A percentile compares a stretch with the other conserved stretches of the same genome.
These are phyloP conservation scores for Alexandromys fortis DNA, from an alignment of 2,113 vertebrate genomes.

Conservation along the genomic window DNA sequence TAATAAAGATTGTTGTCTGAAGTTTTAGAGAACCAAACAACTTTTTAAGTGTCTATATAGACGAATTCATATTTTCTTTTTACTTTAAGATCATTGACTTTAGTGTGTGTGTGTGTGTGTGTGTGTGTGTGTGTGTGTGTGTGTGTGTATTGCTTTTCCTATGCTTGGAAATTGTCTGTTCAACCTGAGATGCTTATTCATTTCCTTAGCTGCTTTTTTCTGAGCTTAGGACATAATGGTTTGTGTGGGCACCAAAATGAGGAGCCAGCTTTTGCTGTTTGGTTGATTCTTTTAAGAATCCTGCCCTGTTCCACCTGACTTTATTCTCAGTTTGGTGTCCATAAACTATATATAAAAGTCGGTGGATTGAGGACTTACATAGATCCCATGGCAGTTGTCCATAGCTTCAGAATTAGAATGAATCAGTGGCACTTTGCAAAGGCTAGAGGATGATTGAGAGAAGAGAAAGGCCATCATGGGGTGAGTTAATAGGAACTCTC, in stretches of 20 bases:
- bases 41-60: slow-evolving; percentile 18
- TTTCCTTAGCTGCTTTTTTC: slow-evolving; percentile 38
- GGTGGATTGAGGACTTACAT: not conserved
- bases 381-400: not conserved
- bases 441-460: not conserved
- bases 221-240: not conserved
- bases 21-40: not conserved
- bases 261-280: slow-evolving; percentile 18
- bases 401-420: slow-evolving; percentile 33
- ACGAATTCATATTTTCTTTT: slow-evolving; percentile 16
- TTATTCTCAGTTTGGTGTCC: slow-evolving; percentile 5
- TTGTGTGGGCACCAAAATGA: slow-evolving; percentile 17
- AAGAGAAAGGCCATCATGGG: not conserved
- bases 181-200: slow-evolving; percentile 2
- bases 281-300: not conserved
- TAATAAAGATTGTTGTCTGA: slow-evolving; percentile 6
- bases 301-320: not conserved
- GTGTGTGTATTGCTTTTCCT: no score
- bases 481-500: not conserved
- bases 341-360: not conserved
- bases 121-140: no score
- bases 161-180: slow-evolving; percentile 10
- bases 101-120: no score
- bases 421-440: not conserved
- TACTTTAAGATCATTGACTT: not conserved